Evolutionary conservation across 2,797 vertebrate species (phyloP), one percentile per base, ranked within the genome.

Genomic region (Microhierax caerulescens): DNA sequence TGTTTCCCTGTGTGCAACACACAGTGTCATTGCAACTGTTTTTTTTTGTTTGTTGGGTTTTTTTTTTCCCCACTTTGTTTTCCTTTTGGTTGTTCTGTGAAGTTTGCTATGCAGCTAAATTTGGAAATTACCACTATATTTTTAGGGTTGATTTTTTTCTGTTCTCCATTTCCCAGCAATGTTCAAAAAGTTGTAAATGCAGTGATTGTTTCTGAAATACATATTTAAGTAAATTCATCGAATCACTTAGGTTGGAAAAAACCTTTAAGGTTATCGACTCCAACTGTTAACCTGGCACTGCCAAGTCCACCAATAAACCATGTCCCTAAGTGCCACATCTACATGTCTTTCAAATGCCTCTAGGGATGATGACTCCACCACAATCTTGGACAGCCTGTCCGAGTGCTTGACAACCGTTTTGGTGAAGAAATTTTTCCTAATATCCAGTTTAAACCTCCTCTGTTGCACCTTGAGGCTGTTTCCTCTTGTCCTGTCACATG

Each of bases 221-320:
- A 13, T 89, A 81, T 61, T 96, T 97, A 96, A 61, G 93, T 84
- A 96, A 97, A 67, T 21, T 36, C 21, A 3, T 8, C 19, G n/a
- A n/a, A 30, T 16, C 5, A 2, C 19, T 73, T 24, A 47, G 30
- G 8, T 43, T 43, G 41, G 41, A 43, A 43, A 43, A 74, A 15
- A 48, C 15, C 20, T n/a, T 9, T n/a, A 27, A 73, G 48, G 39
- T 64, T 20, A 48, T 47, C 12, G 9, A 65, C 34, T 39, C 24
- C 7, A 39, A 5, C 25, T 5, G 16, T 28, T 39, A 48, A 65
- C 16, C 19, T 18, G 20, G 30, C 41, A 41, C 20, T 48, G 50
- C 39, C 19, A 30, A 21, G 41, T 43, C 41, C 17, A 43, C 17
- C 41, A 43, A 17, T 43, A 43, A 43, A 43, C 17, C 17, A 18